phyloP scores from a whole-genome alignment of 1,140 invertebrate species.

The Apocrypta bakeri region DNA sequence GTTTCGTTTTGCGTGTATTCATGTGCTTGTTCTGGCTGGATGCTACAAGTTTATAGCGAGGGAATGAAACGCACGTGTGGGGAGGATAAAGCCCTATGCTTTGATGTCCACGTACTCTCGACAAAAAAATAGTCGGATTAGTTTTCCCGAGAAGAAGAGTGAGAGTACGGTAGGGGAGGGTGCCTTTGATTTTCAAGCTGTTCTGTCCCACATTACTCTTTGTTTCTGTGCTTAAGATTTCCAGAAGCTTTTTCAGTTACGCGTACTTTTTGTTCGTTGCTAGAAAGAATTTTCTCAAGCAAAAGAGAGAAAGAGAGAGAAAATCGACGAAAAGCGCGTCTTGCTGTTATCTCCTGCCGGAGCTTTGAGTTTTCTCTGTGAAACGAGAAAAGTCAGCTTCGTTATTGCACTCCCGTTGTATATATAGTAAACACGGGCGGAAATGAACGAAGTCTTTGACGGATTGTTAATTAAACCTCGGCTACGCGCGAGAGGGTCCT shows the following conservation, averaged over 20 bases:
- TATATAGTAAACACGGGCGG: neutral
- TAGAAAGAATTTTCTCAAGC: neutral
- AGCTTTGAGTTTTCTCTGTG: neutral
- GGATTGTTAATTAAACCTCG: slow-evolving; percentile 49
- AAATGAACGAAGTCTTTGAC: slow-evolving; percentile 49
- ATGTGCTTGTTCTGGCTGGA: neutral
- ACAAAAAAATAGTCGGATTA: slow-evolving; percentile 46
- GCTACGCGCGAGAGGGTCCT: neutral
- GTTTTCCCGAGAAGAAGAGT: slow-evolving; percentile 29
- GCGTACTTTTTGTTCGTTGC: neutral
- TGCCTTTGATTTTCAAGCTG: slow-evolving; percentile 45
- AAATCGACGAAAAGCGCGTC: neutral
- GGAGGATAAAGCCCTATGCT: neutral
- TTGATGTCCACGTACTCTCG: slow-evolving; percentile 18
- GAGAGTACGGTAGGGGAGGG: no score
- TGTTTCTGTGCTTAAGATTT: slow-evolving; percentile 12
- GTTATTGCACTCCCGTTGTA: no score
- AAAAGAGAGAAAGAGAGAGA: neutral
- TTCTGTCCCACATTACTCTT: slow-evolving; percentile 9
- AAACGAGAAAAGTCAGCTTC: no score
- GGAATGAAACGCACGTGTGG: neutral
- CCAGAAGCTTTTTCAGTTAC: neutral
- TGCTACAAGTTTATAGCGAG: neutral
- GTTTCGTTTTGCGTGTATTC: slow-evolving; percentile 33
- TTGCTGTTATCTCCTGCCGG: neutral